Conservation (phyloP, 2,113 vertebrate species). For the Theristicus caerulescens region DNA sequence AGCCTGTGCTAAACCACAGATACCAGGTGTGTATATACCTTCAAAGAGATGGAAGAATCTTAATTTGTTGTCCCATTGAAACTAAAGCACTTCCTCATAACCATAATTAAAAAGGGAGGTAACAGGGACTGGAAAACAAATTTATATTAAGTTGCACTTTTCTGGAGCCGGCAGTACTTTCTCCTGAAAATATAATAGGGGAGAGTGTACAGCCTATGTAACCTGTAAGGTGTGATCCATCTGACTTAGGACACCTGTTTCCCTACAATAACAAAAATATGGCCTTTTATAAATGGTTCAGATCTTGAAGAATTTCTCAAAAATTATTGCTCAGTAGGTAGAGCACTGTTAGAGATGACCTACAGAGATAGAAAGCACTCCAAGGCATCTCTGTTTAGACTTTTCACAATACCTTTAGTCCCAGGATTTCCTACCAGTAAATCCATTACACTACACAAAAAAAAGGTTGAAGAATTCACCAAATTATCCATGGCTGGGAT, state of each 20-base stretch:
- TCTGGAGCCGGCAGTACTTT: slow-evolving; percentile 15
- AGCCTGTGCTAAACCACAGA: slow-evolving; percentile 27
- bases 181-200: background rate
- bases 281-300: background rate
- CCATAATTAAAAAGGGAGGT: slow-evolving; percentile 64
- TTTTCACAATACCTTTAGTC: background rate
- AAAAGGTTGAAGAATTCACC: background rate
- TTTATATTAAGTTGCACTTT: background rate
- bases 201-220: background rate
- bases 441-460: background rate
- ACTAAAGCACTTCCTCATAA: slow-evolving; percentile 18
- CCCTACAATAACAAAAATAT: background rate
- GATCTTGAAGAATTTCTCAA: background rate
- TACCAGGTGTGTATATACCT: slow-evolving; percentile 21
- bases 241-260: background rate
- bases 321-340: background rate
- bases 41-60: slow-evolving; percentile 44
- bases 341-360: background rate
- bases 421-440: background rate
- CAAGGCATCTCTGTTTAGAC: background rate
- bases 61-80: slow-evolving; percentile 56
- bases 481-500: background rate
- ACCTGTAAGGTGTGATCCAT: background rate
- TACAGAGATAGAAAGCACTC: background rate
- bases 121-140: slow-evolving; percentile 26